Base-by-base conservation (phyloP, 2,888 invertebrate genomes). In the Agrilus biguttatus region DNA sequence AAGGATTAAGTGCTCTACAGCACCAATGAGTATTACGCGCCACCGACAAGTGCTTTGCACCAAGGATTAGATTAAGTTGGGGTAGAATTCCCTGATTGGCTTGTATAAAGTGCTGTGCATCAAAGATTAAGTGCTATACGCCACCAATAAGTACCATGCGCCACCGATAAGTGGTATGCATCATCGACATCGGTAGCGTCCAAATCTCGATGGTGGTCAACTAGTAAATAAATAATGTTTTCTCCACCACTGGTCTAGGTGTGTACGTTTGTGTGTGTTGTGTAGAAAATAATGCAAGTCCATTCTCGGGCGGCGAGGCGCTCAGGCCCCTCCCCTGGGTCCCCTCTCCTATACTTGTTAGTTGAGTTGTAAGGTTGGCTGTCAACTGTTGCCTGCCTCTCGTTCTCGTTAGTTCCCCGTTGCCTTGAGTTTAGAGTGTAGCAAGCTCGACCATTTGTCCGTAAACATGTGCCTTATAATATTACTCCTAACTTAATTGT, bases 291-390 rank as follows among this genome's bases (percentile, higher is more conserved):
- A 56, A 58, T 59, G 57, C 51, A 52, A 58, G 59, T 57, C 58
- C 59, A 57, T 59, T 59, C 60, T 56, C 57, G 57, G 52, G 54
- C 55, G 55, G 56, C 56, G 54, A 56, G 58, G 51, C 55, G 53
- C 49, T 55, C 52, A 51, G 57, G 57, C 57, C 60, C 60, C 57
- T 58, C 61, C 59, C 58, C 52, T 45, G 47, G 38, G 44, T 47
- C 59, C 59, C 59, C 57, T 59, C 60, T 58, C 55, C 60, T 51
- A 58, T 54, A 59, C 57, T 59, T 55, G 61, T 60, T 67, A 67
- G 67, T 67, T 67, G 67, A 67, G 67, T 66, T 66, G 67, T 67
- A 66, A 67, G 62, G 59, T 61, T 56, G 65, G 58, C 65, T 66
- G 66, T 67, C 66, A 67, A 61, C 64, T 61, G 58, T 53, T 56